Conservation (phyloP, 2,797 vertebrate genomes). For the Graptemys geographica region DNA sequence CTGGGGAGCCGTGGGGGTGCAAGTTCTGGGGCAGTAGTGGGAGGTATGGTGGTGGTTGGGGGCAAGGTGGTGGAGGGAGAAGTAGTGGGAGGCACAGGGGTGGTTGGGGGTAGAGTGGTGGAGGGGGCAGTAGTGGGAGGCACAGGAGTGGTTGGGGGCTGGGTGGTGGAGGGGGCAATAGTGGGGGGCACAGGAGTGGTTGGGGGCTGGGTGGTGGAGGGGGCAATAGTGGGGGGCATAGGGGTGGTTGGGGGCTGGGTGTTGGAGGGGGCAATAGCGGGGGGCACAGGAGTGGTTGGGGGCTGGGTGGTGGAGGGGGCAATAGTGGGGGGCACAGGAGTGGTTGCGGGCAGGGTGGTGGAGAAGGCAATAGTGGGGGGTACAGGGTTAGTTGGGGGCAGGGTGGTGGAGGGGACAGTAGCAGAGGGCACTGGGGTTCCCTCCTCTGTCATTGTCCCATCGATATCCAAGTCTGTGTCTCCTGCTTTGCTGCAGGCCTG, state of each 20-base stretch:
- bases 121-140: neutral
- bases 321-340: no score
- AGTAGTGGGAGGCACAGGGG: neutral
- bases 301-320: no score
- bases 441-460: neutral
- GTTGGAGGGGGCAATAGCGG: neutral
- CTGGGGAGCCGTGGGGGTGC: neutral
- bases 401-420: no score
- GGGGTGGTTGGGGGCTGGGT: neutral
- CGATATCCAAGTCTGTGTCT: accelerated
- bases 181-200: neutral
- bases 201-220: no score
- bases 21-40: neutral
- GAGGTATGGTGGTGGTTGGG: neutral
- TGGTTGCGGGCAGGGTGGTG: neutral
- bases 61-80: neutral
- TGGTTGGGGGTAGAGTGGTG: neutral
- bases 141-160: no score
- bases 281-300: no score
- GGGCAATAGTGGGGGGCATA: neutral
- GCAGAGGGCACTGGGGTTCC: neutral
- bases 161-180: neutral
- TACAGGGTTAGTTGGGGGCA: no score
- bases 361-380: no score
- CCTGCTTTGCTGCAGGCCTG: neutral